Evolutionary conservation across 2,888 invertebrate species (phyloP), one percentile per base, ranked within the genome.

Genomic region (Exocentrus adspersus): DNA sequence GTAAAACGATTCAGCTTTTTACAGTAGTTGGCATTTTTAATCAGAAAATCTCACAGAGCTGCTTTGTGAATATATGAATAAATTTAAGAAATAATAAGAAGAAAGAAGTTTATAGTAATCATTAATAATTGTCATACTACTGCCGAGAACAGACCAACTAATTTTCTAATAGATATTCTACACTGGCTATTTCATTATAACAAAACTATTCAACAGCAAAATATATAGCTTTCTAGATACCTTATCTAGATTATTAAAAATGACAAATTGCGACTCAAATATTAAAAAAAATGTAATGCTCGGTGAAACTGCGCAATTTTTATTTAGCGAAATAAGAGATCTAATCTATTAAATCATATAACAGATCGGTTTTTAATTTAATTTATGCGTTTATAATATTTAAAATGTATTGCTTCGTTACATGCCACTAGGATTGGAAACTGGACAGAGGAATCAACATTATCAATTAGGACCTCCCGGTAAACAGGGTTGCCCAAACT

Each of bases 241-340:
- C n/a, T n/a, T 37, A 37, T 37, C 37, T 37, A 37, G 37, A 37
- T 37, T 37, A 37, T 37, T n/a, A 37, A 37, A n/a, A 37, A 37
- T 37, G 37, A 37, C 37, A 37, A 37, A 37, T 37, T 37, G n/a
- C n/a, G 37, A 37, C 37, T 14, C 37, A 37, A 12, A 12, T 37
- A 14, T 12, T 9, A 37, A 37, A 37, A 37, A 37, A 37, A 37
- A n/a, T 37, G 37, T 37, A 12, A 37, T 12, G 12, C 37, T 37
- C 2, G 37, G n/a, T 37, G 37, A 37, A 37, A 37, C n/a, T n/a
- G n/a, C 12, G n/a, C 14, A 12, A 37, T 37, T n/a, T 37, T 37
- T 37, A 14, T 37, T 30, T n/a, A n/a, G n/a, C 5, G 14, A 37
- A 37, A n/a, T 37, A n/a, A 37, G 37, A 37, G 37, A 37, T 37